Evolutionary conservation across 2,113 vertebrate species (phyloP), one percentile per base, ranked within the genome.

Genomic region (Benitochromis conjunctus): DNA sequence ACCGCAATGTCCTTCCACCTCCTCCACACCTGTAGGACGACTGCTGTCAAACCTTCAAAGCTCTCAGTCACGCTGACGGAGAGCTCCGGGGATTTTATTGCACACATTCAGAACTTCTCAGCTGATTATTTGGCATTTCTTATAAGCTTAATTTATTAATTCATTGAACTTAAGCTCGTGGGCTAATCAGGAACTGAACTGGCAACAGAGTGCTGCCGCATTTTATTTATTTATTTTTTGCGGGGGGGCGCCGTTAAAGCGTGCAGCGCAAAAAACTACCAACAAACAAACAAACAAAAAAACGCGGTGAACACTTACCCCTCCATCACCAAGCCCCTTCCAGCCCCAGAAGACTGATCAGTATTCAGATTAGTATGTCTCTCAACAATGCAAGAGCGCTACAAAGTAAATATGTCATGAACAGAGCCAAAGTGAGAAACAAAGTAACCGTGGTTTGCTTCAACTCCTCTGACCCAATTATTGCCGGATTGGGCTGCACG

Each of bases 341-440:
- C 64, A 88, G 84, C 86, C 58, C 81, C 83, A 83, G 88, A 81
- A 90, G 88, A 86, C 64, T 91, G 91, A 91, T 94, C 89, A 89
- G 91, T 95, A 94, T 94, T 94, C 90, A n/a, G n/a, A n/a, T n/a
- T n/a, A n/a, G n/a, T n/a, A n/a, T n/a, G n/a, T n/a, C 82, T 82
- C 84, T 92, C 89, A 85, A 38, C 81, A 51, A 66, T 3, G 4
- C 81, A 84, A 91, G 83, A 58, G 56, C 83, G 77, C 81, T 81
- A 66, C 64, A 86, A 76, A 41, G 80, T 76, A 53, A 87, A 79
- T 86, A 89, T 82, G 80, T 80, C 88, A 84, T 82, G 77, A 80
- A 80, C 77, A 81, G 76, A 85, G 51, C 85, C 57, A 91, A 87
- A 86, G 85, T 66, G 80, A 60, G 79, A 86, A 82, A 91, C 81